Evolutionary conservation across 2,888 invertebrate genomes (phyloP).

Genomic region (Tiphia femorata): DNA sequence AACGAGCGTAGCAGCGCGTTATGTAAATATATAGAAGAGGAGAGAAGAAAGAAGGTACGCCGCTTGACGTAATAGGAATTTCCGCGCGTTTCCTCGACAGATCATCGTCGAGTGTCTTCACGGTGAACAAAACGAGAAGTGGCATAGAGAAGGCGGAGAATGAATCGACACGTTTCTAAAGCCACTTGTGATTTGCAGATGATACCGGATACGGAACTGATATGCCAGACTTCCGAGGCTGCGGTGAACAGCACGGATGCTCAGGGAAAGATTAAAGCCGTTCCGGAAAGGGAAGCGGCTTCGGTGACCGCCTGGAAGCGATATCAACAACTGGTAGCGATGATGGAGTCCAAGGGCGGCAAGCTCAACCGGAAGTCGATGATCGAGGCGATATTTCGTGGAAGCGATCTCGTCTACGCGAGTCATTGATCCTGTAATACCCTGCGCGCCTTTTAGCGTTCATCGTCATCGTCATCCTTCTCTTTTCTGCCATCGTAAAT

Average conservation of each 20-base stretch:
- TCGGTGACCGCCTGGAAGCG: slow-evolving; percentile 62
- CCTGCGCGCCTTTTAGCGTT: too few species aligned
- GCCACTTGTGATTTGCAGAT: slow-evolving; percentile 44
- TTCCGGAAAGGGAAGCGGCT: slow-evolving; percentile 54
- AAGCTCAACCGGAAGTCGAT: slow-evolving; percentile 55
- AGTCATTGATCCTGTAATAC: slow-evolving; percentile 42
- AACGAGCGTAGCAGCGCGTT: too few species aligned
- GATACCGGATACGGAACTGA: slow-evolving; percentile 59
- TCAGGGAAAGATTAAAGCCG: slow-evolving; percentile 40
- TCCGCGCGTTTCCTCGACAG: too few species aligned
- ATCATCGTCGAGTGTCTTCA: too few species aligned
- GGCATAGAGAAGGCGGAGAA: too few species aligned
- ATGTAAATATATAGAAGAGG: too few species aligned
- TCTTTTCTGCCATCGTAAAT: too few species aligned
- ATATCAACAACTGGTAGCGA: slow-evolving; percentile 58
- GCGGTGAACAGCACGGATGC: slow-evolving; percentile 39
- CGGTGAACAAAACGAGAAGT: too few species aligned
- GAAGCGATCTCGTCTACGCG: slow-evolving; percentile 59
- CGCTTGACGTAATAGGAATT: too few species aligned
- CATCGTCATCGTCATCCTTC: too few species aligned
- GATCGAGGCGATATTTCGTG: slow-evolving; percentile 65
- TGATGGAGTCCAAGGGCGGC: slow-evolving; percentile 56
- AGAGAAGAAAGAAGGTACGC: too few species aligned
- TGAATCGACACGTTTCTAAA: background rate
- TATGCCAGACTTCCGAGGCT: slow-evolving; percentile 47